These are phyloP conservation scores for Abrostola triplasia DNA, from an alignment of 2,888 invertebrate genomes.

Conservation along the genomic window DNA sequence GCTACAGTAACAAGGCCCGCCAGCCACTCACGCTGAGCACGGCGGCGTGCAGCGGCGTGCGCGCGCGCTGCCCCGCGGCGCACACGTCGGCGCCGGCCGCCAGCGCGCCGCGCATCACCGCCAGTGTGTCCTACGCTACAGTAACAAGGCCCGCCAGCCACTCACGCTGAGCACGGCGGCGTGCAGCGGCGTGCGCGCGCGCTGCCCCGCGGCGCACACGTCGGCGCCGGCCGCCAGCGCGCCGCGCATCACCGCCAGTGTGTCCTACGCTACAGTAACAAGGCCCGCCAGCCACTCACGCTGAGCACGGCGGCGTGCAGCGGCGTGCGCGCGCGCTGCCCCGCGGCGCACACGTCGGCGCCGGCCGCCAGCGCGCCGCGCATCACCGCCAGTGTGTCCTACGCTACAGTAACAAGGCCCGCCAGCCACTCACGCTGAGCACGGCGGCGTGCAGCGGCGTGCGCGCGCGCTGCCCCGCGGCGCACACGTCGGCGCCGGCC, in stretches of 20 bases:
- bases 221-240: constrained; percentile 38
- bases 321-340: constrained; percentile 7
- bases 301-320: constrained; percentile 36
- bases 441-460: constrained; percentile 36
- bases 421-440: constrained; percentile 12
- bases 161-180: constrained; percentile 30
- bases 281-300: background rate
- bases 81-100: constrained; percentile 29
- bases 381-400: constrained; percentile 84
- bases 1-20: background rate
- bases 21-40: constrained; percentile 78
- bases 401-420: background rate
- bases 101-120: constrained; percentile 65
- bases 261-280: background rate
- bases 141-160: background rate
- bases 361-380: constrained; percentile 70
- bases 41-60: constrained; percentile 59
- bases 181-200: constrained; percentile 21
- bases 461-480: constrained; percentile 1
- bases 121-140: constrained; percentile 80
- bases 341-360: constrained; percentile 20
- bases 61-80: constrained; percentile 16
- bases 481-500: constrained; percentile 26
- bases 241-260: constrained; percentile 89
- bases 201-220: constrained; percentile 2